Conservation (phyloP, 2,888 invertebrate species). For the Tetragonula carbonaria region DNA sequence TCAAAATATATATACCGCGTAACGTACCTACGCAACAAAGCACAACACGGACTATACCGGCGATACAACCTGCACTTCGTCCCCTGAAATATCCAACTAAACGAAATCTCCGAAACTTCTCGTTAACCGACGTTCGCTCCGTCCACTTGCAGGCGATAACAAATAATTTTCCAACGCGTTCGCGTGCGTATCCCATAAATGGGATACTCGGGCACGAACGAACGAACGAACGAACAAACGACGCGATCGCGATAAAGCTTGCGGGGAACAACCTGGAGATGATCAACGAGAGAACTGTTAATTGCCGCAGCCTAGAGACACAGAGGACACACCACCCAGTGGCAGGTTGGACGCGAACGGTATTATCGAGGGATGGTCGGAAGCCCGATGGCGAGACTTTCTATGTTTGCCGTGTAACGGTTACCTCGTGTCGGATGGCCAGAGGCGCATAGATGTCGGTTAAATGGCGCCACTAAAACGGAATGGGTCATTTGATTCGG, state of each 20-base stretch:
- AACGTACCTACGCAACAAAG: background rate
- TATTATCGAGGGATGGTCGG: slow-evolving; percentile 65
- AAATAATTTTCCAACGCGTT: slow-evolving; percentile 1
- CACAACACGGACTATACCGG: background rate
- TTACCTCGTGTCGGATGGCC: slow-evolving; percentile 70
- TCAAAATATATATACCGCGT: background rate
- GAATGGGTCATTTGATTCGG: slow-evolving; percentile 84
- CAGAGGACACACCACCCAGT: background rate
- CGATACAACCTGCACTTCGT: background rate
- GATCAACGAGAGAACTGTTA: slow-evolving; percentile 58
- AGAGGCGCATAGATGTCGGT: slow-evolving; percentile 81
- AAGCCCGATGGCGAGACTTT: slow-evolving; percentile 78
- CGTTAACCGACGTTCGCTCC: background rate
- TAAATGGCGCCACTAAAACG: slow-evolving; percentile 82
- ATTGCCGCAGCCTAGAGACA: slow-evolving; percentile 47
- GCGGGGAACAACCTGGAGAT: slow-evolving; percentile 27
- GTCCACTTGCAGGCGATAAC: background rate
- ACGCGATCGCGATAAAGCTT: slow-evolving; percentile 14
- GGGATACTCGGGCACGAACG: background rate
- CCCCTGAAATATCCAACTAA: slow-evolving; percentile 15
- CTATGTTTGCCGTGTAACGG: slow-evolving; percentile 70
- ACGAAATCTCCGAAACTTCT: background rate
- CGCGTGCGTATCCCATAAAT: background rate
- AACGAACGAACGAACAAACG: slow-evolving; percentile 16
- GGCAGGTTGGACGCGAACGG: slow-evolving; percentile 26